Conservation (phyloP, 2,888 invertebrate species). For the Osmoderma eremita region DNA sequence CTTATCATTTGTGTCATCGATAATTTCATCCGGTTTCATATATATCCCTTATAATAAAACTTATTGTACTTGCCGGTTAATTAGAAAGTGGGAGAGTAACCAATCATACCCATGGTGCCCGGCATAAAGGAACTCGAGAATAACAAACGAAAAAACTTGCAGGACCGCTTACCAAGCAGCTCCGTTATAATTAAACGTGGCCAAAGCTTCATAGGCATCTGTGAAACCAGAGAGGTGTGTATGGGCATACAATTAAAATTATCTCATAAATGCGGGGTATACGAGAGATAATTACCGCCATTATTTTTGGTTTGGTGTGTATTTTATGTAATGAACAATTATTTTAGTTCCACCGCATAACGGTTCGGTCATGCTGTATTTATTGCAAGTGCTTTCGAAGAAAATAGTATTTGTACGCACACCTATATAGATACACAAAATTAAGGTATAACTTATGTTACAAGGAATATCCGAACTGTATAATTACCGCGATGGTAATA, state of each 20-base stretch:
- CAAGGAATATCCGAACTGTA: too few relatives aligned
- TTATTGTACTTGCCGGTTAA: constrained; percentile 37
- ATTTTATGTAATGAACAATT: neutral
- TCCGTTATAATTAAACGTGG: constrained; percentile 29
- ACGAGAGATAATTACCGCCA: constrained; percentile 8
- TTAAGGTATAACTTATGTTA: too few relatives aligned
- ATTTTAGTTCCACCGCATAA: neutral
- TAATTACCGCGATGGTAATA: too few relatives aligned
- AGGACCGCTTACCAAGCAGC: constrained; percentile 8
- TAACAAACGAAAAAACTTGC: constrained; percentile 1
- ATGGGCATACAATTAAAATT: constrained; percentile 20
- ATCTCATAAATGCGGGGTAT: constrained; percentile 1
- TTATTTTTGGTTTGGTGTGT: constrained; percentile 4
- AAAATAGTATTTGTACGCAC: too few relatives aligned
- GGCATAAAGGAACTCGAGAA: constrained; percentile 13
- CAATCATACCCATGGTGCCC: constrained; percentile 3
- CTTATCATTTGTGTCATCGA: constrained; percentile 50
- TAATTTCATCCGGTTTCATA: constrained; percentile 43
- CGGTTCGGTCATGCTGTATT: too few relatives aligned
- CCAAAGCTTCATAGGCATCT: constrained; percentile 11
- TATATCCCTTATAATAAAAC: constrained; percentile 15
- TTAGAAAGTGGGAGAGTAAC: constrained; percentile 37
- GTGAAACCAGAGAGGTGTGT: constrained; percentile 1
- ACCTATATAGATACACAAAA: too few relatives aligned
- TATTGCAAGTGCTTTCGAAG: too few relatives aligned